Percentiles rank a stretch among this genome's conserved stretches.
These are phyloP conservation scores for Agrochola lota DNA, from an alignment of 2,888 invertebrate genomes.

Conservation along the genomic window DNA sequence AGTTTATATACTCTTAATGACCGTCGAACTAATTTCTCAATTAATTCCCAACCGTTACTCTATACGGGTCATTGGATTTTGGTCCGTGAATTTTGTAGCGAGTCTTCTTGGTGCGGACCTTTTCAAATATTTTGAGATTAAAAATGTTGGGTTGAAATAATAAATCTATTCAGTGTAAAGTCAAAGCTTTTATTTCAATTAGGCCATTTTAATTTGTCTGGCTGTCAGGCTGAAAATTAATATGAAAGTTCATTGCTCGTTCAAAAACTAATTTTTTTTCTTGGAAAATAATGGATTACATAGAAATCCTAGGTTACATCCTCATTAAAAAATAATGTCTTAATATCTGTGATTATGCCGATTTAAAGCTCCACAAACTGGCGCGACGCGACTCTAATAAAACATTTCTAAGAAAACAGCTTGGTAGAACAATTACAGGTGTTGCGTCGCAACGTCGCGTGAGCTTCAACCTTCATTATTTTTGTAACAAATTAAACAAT, in stretches of 20 bases:
- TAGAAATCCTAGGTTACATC: neutral
- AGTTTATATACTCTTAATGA: constrained; percentile 61
- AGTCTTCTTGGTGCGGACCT: neutral
- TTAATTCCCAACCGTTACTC: constrained; percentile 46
- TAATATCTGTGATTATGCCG: neutral
- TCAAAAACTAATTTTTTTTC: neutral
- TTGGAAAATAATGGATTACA: neutral
- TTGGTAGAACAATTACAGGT: too few relatives aligned
- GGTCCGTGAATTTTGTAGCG: neutral
- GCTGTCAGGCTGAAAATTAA: neutral
- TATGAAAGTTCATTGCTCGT: neutral
- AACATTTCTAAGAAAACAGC: too few relatives aligned
- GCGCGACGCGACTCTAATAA: too few relatives aligned
- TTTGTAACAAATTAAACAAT: neutral
- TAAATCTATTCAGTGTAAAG: neutral
- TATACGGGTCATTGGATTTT: constrained; percentile 28
- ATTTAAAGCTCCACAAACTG: too few relatives aligned
- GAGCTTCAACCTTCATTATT: neutral
- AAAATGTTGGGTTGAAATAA: neutral
- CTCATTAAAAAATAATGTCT: neutral
- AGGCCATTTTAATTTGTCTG: too few relatives aligned
- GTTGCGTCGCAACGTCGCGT: too few relatives aligned
- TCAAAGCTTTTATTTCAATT: neutral
- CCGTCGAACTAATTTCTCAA: constrained; percentile 56
- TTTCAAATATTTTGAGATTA: constrained; percentile 1